Evolutionary conservation across 2,797 vertebrate genomes (phyloP).

Genomic region (Pyrocephalus nanus): DNA sequence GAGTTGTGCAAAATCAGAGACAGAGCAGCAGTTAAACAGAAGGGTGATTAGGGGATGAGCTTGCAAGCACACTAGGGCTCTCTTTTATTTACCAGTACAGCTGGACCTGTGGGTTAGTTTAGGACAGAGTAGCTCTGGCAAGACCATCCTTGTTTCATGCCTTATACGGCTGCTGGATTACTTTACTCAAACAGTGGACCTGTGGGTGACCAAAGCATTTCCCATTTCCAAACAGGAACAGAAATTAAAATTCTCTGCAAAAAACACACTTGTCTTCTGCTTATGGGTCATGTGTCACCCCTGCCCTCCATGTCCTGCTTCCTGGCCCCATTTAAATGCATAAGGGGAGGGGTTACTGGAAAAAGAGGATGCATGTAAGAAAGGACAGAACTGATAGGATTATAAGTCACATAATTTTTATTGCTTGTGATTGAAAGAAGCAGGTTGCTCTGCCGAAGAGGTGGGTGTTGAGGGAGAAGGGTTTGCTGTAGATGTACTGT

Average conservation of each 20-base stretch:
- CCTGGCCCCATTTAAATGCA: neutral
- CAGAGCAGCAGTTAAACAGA: neutral
- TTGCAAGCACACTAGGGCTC: neutral
- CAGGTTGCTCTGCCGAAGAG: neutral
- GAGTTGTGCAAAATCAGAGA: neutral
- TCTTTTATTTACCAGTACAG: neutral
- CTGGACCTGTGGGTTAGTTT: neutral
- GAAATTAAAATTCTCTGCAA: neutral
- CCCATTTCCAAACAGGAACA: neutral
- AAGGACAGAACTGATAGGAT: neutral
- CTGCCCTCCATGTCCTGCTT: neutral
- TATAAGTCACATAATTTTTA: neutral
- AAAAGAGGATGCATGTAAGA: neutral
- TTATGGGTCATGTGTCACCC: neutral
- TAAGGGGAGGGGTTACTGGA: neutral
- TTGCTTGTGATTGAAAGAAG: neutral
- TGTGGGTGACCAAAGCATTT: neutral
- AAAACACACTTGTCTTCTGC: neutral
- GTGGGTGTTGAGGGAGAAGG: neutral
- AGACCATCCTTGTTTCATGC: neutral
- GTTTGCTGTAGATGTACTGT: neutral
- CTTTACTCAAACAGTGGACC: neutral
- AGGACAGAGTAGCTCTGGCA: neutral
- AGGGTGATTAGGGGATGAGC: neutral
- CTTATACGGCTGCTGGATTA: neutral